Evolutionary conservation across 1,140 invertebrate genomes (phyloP), one percentile per base, ranked within the genome.

Genomic region (Bilobella aurantiaca): DNA sequence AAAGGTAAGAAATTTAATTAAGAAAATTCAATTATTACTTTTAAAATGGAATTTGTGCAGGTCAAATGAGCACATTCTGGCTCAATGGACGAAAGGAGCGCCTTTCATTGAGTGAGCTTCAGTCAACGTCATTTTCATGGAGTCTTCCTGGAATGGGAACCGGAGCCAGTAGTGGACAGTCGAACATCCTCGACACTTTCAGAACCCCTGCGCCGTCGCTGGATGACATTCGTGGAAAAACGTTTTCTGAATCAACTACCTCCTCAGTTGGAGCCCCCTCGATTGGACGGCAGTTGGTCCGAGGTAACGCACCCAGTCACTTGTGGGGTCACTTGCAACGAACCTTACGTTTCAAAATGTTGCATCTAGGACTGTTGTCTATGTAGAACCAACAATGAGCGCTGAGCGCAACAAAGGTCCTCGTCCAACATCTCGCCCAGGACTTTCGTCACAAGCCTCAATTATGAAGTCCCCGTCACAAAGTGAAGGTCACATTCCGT

Each of bases 21-120:
- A 23, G 23, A 49, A 14, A 18, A 63, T 28, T 58, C 18, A 25
- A 29, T 49, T 58, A 30, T 65, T 30, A 63, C 23, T 58, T 47
- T 14, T 57, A 62, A 58, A 61, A 65, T 58, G 32, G 18, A 53
- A 57, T 73, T 73, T 47, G 77, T 76, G 71, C 79, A 89, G 91
- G 91, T 31, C 80, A 83, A 34, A 95, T 96, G 92, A 93, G 90
- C 75, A 96, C 93, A 0, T 96, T 91, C 75, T 97, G 91, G 91
- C 76, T 96, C 32, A 82, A 84, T 76, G 84, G 82, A 58, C 81
- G 84, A 57, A 84, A 86, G 72, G 81, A 81, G 27, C 78, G 87
- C 49, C 77, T 81, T 27, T 79, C 78, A 0, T 70, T 82, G 34
- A 78, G 57, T 5, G 79, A 63, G 32, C 23, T 68, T 3, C 56